phyloP scores from a whole-genome alignment of 2,113 vertebrate species.

The Corythaeola cristata region DNA sequence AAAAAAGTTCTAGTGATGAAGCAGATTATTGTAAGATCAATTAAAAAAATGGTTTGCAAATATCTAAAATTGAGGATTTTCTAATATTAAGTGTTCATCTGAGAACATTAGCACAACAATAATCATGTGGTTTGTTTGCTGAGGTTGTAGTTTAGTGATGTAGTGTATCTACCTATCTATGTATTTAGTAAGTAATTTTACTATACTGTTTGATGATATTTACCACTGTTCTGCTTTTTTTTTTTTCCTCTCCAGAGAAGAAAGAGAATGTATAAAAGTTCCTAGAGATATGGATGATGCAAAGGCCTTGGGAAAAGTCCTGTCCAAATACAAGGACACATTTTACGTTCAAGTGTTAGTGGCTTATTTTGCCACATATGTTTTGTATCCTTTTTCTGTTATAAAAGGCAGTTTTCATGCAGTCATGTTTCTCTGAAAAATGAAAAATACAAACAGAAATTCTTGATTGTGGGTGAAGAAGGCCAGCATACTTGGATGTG shows the following conservation, averaged over 20 bases:
- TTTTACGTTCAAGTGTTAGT: slow-evolving; percentile 96
- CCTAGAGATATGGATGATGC: slow-evolving; percentile 99
- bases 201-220: background rate
- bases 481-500: background rate
- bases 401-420: background rate
- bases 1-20: background rate
- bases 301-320: slow-evolving; percentile 95
- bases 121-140: background rate
- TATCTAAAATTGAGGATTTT: background rate
- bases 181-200: background rate
- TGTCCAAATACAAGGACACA: slow-evolving; percentile 98
- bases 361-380: slow-evolving; percentile 95
- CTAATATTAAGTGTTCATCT: background rate
- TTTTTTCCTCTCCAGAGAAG: slow-evolving; percentile 80
- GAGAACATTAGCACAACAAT: background rate
- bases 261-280: slow-evolving; percentile 91
- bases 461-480: background rate
- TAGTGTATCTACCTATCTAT: background rate
- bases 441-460: background rate
- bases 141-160: background rate
- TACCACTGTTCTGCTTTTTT: background rate
- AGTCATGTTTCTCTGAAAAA: background rate
- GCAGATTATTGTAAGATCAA: background rate
- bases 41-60: background rate
- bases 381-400: slow-evolving; percentile 94